Evolutionary conservation across 2,888 invertebrate species (phyloP).

Genomic region (Epinotia nisella): DNA sequence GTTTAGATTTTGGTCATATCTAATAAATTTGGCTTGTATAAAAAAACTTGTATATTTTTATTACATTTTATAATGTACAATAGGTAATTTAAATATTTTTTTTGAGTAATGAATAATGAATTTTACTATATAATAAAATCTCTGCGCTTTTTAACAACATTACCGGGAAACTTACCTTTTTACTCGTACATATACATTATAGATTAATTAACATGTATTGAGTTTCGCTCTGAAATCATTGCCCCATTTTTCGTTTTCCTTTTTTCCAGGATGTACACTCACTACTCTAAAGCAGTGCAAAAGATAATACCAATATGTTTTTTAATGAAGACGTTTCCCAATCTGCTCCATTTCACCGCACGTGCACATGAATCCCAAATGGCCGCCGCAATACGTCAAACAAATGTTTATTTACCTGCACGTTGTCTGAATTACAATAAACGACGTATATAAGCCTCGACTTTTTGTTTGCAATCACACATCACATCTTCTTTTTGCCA

Average conservation of each 20-base stretch:
- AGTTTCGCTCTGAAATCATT: neutral
- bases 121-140: too few relatives aligned
- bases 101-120: too few relatives aligned
- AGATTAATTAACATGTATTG: neutral
- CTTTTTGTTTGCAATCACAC: constrained; percentile 71
- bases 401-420: constrained; percentile 73
- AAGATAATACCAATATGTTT: constrained; percentile 50
- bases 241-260: neutral
- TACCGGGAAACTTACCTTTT: neutral
- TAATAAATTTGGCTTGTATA: too few relatives aligned
- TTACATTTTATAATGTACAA: too few relatives aligned
- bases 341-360: constrained; percentile 80
- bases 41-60: too few relatives aligned
- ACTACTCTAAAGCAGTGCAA: neutral
- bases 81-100: too few relatives aligned
- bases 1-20: too few relatives aligned
- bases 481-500: constrained; percentile 72
- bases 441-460: constrained; percentile 75
- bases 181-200: neutral
- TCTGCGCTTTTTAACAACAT: neutral
- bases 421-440: constrained; percentile 78
- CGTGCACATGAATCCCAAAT: constrained; percentile 78
- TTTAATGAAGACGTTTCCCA: constrained; percentile 71
- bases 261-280: neutral
- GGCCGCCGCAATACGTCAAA: constrained; percentile 77